These are phyloP conservation scores for Pseudoatta argentina DNA, from an alignment of 1,140 invertebrate genomes.

Conservation along the genomic window DNA sequence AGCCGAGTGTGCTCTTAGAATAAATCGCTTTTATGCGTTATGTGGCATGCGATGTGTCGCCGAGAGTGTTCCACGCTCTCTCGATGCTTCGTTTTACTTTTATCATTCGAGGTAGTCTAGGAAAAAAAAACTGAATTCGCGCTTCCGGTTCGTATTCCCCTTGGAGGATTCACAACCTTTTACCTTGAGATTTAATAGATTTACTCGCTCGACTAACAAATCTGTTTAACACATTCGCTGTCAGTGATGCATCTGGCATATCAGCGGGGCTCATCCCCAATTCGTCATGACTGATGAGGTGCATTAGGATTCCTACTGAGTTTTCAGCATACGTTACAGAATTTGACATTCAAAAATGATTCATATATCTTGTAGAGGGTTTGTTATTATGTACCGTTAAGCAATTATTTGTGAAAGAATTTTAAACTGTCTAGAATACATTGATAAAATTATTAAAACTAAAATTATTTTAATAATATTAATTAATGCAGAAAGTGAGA, in stretches of 20 bases:
- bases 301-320: slow-evolving; percentile 28
- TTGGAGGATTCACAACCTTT: background rate
- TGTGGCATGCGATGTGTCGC: slow-evolving; percentile 31
- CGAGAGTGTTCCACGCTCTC: slow-evolving; percentile 10
- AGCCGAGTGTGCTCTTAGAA: slow-evolving; percentile 45
- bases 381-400: too few species aligned
- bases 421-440: background rate
- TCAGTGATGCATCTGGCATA: slow-evolving; percentile 18
- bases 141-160: background rate
- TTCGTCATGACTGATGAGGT: slow-evolving; percentile 43
- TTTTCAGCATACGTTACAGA: slow-evolving; percentile 13
- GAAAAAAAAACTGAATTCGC: slow-evolving; percentile 14
- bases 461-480: slow-evolving; percentile 4
- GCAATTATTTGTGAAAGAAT: background rate
- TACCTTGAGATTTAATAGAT: slow-evolving; percentile 20
- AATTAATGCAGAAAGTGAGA: background rate
- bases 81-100: slow-evolving; percentile 17
- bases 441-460: background rate
- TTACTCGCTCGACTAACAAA: slow-evolving; percentile 38
- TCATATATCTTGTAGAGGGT: background rate
- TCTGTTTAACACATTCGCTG: slow-evolving; percentile 28
- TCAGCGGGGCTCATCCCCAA: slow-evolving; percentile 12
- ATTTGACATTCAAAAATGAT: background rate
- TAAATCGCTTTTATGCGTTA: slow-evolving; percentile 59
- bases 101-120: background rate